Conservation (phyloP, 2,888 invertebrate genomes). For the Orchestes rusci region DNA sequence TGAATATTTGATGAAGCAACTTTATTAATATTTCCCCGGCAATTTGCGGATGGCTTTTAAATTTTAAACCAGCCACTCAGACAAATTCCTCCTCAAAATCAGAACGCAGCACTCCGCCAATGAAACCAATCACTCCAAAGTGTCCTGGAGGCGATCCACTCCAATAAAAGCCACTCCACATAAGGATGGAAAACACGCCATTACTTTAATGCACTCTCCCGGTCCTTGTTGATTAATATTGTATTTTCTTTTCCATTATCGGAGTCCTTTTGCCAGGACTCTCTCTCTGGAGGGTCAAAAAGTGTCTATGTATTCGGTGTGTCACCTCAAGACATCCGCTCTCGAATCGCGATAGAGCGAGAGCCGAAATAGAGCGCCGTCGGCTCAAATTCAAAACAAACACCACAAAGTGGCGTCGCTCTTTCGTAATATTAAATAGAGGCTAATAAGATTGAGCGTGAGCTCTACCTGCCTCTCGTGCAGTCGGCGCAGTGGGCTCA, state of each 20-base stretch:
- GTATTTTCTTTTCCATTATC: conserved; percentile 50
- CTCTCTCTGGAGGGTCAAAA: conserved; percentile 13
- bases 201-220: conserved; percentile 46
- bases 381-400: conserved; percentile 14
- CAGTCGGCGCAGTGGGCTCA: no score
- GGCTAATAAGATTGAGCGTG: conserved; percentile 16
- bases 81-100: no score
- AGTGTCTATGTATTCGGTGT: conserved; percentile 4
- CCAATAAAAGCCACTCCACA: no score
- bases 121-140: no score
- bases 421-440: conserved; percentile 18
- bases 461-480: conserved; percentile 14
- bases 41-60: conserved; percentile 39
- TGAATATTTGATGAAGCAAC: conserved; percentile 18
- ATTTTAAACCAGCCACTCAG: conserved; percentile 38
- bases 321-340: no score
- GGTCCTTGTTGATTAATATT: conserved; percentile 55
- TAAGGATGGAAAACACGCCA: no score
- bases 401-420: conserved; percentile 16
- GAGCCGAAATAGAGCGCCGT: no score
- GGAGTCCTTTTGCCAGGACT: no score
- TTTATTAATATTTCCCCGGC: conserved; percentile 28
- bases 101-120: no score
- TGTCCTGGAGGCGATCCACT: no score
- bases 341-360: no score